Base-by-base conservation (phyloP, 1,140 invertebrate species). In the Formica selysi region DNA sequence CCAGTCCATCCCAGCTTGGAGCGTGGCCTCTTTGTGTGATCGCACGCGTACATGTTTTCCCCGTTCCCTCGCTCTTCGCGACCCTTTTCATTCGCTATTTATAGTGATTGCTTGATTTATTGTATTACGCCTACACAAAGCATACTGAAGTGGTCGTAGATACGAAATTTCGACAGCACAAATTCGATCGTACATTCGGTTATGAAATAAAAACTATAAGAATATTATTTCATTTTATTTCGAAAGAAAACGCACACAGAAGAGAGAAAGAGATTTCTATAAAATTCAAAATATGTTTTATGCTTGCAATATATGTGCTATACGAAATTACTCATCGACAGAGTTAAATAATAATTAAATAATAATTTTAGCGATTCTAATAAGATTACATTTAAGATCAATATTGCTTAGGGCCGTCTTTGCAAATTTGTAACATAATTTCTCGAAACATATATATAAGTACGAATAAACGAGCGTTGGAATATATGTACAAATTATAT, bases 31-130 rank as follows among this genome's bases (percentile, higher is more conserved):
- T 83, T 83, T 74, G 79, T 81, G 67, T 41, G 54, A 81, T 81
- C 67, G 36, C 68, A 70, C 76, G 64, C 36, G 26, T 61, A 73
- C 51, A 19, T 61, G 51, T 61, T 59, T 68, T 36, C 13, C 51
- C 67, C 67, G 32, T 44, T 61, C 67, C 79, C 64, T 78, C 41
- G 22, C 29, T 38, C 6, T 54, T 80, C 59, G 13, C 32, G 61
- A 70, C 67, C 73, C 62, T 80, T 68, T 54, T 54, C 57, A 22
- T 36, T 65, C 76, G 79, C 54, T 57, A 67, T 84, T 87, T 84
- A 59, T 54, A 44, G 80, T 62, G 80, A 87, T 76, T 87, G 61
- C 68, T 87, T 76, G 80, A 87, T 87, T 87, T 84, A 87, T 87
- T 54, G 80, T 84, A 84, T 86, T 84, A 84, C 48, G 71, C 71